A percentile compares a stretch with the other conserved stretches of the same genome.
Evolutionary conservation across 2,113 vertebrate species (phyloP).

Genomic region (Brachypodius melanocephalos): DNA sequence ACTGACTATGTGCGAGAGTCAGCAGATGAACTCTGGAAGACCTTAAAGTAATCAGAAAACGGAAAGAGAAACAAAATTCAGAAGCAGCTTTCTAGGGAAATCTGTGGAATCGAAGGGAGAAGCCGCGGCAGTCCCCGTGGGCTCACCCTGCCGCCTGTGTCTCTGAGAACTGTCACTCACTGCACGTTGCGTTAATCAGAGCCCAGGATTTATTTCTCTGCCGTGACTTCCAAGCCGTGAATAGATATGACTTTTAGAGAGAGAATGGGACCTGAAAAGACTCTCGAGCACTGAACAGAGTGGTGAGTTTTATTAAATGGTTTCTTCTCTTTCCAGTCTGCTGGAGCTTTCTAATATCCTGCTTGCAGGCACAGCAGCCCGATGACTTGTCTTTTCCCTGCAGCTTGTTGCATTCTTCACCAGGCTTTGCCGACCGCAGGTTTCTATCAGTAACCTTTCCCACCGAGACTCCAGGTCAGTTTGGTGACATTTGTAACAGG

Average conservation of each 20-base stretch:
- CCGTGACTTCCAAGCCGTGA: neutral
- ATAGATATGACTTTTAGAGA: slow-evolving; percentile 18
- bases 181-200: slow-evolving; percentile 34
- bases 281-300: slow-evolving; percentile 26
- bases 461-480: neutral
- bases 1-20: slow-evolving; percentile 7
- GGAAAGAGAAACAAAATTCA: neutral
- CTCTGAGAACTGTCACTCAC: slow-evolving; percentile 46
- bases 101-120: slow-evolving; percentile 10
- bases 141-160: neutral
- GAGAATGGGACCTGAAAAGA: slow-evolving; percentile 45
- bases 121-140: neutral
- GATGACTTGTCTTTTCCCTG: slow-evolving; percentile 43
- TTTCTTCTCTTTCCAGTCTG: slow-evolving; percentile 43
- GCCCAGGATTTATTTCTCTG: slow-evolving; percentile 8
- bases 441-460: slow-evolving; percentile 39
- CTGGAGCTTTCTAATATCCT: slow-evolving; percentile 41
- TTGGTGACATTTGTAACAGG: neutral
- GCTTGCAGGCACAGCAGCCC: slow-evolving; percentile 36
- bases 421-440: neutral
- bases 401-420: slow-evolving; percentile 62
- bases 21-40: slow-evolving; percentile 34
- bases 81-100: slow-evolving; percentile 33
- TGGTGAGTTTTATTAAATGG: slow-evolving; percentile 69
- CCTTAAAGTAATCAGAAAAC: slow-evolving; percentile 18